phyloP scores from a whole-genome alignment of 2,113 vertebrate species.

The Cercocebus atys region DNA sequence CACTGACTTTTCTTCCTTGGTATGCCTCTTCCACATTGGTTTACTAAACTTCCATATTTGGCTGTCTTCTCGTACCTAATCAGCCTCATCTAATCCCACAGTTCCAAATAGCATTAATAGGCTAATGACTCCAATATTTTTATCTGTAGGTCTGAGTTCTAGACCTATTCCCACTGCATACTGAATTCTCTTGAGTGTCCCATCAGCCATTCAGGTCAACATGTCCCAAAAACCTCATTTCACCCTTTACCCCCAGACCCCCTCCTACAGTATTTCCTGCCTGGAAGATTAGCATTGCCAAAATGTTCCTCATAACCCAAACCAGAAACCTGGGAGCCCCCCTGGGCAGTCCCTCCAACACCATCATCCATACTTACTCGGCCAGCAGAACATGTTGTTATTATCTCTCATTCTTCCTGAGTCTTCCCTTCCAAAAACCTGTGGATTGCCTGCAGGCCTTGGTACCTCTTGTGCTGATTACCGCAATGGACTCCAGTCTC shows the following conservation, averaged over 20 bases:
- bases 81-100: not conserved
- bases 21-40: not conserved
- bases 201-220: not conserved
- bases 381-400: not conserved
- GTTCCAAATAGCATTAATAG: not conserved
- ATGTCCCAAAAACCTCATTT: not conserved
- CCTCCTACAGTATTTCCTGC: not conserved
- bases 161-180: too few relatives aligned
- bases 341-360: not conserved
- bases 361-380: not conserved
- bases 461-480: not conserved
- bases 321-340: not conserved
- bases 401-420: not conserved
- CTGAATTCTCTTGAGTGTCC: not conserved
- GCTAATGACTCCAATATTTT: not conserved
- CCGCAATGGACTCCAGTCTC: not conserved
- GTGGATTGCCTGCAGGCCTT: not conserved
- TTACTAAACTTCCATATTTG: not conserved
- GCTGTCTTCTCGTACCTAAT: not conserved
- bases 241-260: not conserved
- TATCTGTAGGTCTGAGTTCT: not conserved
- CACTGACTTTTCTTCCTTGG: not conserved
- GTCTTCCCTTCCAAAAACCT: not conserved
- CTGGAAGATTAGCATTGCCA: not conserved
- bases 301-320: not conserved